Conservation (phyloP, 2,113 vertebrate species). For the Notarius lentiginosus region DNA sequence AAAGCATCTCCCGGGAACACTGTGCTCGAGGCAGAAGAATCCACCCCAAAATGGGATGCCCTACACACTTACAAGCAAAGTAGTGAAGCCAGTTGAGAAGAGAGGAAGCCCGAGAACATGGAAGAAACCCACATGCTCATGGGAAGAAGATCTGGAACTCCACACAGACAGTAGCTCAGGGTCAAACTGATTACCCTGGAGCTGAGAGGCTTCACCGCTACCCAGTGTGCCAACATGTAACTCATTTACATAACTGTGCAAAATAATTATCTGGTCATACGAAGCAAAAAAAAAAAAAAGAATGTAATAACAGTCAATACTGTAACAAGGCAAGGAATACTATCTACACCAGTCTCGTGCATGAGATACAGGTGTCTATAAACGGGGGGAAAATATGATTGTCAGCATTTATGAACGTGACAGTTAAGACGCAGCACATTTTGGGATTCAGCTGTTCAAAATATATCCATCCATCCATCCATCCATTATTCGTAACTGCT, state of each 20-base stretch:
- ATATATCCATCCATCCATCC: too few relatives aligned
- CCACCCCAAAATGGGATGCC: background rate
- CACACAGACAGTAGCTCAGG: background rate
- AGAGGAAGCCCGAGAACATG: background rate
- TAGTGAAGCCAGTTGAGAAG: background rate
- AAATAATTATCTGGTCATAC: background rate
- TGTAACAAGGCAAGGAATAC: background rate
- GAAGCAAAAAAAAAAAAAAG: background rate
- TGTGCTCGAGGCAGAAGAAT: background rate
- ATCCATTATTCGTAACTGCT: too few relatives aligned
- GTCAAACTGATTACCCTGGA: background rate
- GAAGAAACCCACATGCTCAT: background rate
- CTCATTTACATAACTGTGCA: background rate
- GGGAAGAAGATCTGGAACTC: background rate
- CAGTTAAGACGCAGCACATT: background rate
- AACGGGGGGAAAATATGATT: background rate
- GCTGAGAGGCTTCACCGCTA: background rate
- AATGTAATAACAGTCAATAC: background rate
- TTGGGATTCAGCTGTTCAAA: background rate
- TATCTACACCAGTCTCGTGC: background rate
- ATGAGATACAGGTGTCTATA: background rate
- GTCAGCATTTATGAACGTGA: background rate
- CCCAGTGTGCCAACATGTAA: background rate
- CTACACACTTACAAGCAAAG: background rate
- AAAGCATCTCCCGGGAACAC: background rate